Conservation (phyloP, 2,113 vertebrate species). For the Rhinogobius similis region DNA sequence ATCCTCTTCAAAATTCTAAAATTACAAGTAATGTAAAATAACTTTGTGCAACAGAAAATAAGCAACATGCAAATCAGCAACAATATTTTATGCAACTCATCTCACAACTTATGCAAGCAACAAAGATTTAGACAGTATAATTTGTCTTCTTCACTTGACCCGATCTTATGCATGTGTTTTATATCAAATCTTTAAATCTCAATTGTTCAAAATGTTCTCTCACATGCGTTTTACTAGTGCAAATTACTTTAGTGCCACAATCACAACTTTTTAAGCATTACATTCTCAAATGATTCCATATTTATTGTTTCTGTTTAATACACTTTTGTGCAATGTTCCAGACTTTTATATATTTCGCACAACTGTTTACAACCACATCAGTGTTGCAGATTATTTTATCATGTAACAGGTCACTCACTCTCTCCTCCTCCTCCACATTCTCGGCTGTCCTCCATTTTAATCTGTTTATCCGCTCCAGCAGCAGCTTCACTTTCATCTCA, state of each 20-base stretch:
- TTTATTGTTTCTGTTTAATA: neutral
- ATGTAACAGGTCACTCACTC: conserved; percentile 42
- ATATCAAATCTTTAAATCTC: too few species aligned
- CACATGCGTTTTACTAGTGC: too few species aligned
- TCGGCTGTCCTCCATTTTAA: conserved; percentile 88
- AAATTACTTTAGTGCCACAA: too few species aligned
- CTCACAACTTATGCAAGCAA: too few species aligned
- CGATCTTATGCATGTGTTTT: too few species aligned
- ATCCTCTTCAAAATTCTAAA: conserved; percentile 69
- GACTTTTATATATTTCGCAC: neutral
- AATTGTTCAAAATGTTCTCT: too few species aligned
- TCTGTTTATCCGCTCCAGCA: conserved; percentile 92
- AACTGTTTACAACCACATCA: neutral
- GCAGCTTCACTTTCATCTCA: conserved; percentile 88
- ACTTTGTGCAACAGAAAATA: neutral
- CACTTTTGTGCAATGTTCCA: neutral
- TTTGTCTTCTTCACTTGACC: too few species aligned
- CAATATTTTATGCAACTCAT: too few species aligned
- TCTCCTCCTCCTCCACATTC: conserved; percentile 77
- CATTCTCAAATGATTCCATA: neutral
- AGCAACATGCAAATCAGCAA: neutral
- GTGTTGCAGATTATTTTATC: neutral
- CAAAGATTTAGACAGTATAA: too few species aligned
- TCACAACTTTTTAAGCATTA: neutral
- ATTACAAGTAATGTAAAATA: conserved; percentile 10